Evolutionary conservation across 2,888 invertebrate genomes (phyloP), one percentile per base, ranked within the genome.

Genomic region (Nomada flava): DNA sequence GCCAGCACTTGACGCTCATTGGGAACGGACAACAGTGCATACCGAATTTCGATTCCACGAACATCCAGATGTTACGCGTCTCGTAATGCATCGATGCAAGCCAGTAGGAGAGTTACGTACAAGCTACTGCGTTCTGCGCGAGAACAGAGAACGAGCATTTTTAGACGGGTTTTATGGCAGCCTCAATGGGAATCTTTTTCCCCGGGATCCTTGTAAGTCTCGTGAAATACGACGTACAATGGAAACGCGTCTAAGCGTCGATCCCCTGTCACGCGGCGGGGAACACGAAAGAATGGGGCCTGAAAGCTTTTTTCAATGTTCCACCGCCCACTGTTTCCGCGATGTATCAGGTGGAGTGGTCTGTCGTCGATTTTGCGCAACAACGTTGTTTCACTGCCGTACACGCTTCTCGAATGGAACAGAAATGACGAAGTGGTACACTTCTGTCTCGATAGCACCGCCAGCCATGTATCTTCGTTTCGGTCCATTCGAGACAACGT

Each of bases 291-390:
- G 70, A 82, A 79, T 76, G 80, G 53, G 4, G 13, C 20, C 64
- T 82, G 79, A 82, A 79, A 82, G 82, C 75, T 79, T 79, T 79
- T 82, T 82, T 82, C 79, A 79, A 57, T 75, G 79, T 71, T 71
- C 68, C 75, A 20, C 71, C 82, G 13, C 82, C 82, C 50, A 62
- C 55, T 60, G 80, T 52, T 63, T 36, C 11, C 18, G n/a, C 72
- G 77, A 78, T 74, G 70, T 52, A 73, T 70, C 81, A 67, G 52
- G 42, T 36, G 62, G 57, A 60, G 70, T 74, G 55, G 42, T 70
- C 18, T 29, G 26, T 52, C 74, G 65, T 82, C 68, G 80, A 76
- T 79, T 76, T 62, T 36, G 13, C 18, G 44, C n/a, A 44, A 36
- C 13, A 70, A 74, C 73, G 53, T 36, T 36, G 7, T 44, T 55